Conservation (phyloP, 1,140 invertebrate species). For the Sitobion miscanthi region DNA sequence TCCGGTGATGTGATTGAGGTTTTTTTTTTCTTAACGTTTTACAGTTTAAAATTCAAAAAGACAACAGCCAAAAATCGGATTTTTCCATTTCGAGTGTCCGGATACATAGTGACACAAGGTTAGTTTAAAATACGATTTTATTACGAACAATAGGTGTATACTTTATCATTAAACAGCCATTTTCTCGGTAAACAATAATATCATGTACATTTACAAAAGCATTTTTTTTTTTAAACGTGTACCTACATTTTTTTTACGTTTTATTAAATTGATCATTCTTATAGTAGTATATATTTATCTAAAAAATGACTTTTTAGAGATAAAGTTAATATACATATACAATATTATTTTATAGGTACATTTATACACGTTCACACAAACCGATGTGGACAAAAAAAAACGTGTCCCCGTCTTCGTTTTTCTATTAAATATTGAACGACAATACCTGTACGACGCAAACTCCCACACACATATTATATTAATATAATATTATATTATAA, state of each 20-base stretch:
- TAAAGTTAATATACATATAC: neutral
- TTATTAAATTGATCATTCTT: neutral
- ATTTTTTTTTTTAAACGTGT: too few species aligned
- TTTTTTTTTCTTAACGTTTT: neutral
- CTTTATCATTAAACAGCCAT: neutral
- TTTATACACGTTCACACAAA: neutral
- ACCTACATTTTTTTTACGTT: too few species aligned
- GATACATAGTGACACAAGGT: neutral
- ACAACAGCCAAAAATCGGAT: neutral
- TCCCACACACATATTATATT: neutral
- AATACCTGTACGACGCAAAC: too few species aligned
- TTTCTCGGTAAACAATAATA: neutral
- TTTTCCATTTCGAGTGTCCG: neutral
- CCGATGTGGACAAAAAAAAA: neutral
- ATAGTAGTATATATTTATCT: neutral
- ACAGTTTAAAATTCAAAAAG: neutral
- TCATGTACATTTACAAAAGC: too few species aligned
- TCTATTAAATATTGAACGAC: neutral
- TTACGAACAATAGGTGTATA: neutral
- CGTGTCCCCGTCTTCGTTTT: neutral
- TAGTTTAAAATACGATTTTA: neutral
- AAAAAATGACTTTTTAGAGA: neutral
- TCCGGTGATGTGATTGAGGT: slow-evolving; percentile 19
- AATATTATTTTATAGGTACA: neutral
- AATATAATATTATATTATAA: neutral